phyloP scores from a whole-genome alignment of 2,797 vertebrate species.

The Amniataba percoides region DNA sequence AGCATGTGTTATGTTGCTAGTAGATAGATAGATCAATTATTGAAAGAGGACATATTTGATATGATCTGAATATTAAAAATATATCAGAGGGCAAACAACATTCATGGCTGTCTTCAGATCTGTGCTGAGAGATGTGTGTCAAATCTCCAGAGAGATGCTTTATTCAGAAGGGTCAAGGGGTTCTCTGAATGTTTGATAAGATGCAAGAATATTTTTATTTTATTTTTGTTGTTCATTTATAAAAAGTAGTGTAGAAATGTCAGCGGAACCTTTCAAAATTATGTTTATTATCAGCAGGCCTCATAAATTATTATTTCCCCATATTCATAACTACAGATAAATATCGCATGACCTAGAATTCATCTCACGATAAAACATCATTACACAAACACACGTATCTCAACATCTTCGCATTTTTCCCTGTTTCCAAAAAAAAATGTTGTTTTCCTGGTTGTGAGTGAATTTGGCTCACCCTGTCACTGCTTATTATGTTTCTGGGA shows the following conservation, averaged over 20 bases:
- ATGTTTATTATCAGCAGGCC: constrained; percentile 66
- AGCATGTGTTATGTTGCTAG: constrained; percentile 78
- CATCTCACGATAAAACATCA: constrained; percentile 57
- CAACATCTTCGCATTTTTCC: constrained; percentile 35
- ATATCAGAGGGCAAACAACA: constrained; percentile 84
- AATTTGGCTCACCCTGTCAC: constrained; percentile 59
- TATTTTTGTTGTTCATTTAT: constrained; percentile 68
- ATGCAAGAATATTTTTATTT: constrained; percentile 66
- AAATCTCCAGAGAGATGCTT: constrained; percentile 81
- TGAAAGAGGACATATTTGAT: constrained; percentile 81
- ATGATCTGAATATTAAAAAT: constrained; percentile 85
- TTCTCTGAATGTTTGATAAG: constrained; percentile 77
- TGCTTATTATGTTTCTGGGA: constrained; percentile 66
- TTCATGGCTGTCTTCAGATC: constrained; percentile 79
- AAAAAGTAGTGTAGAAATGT: constrained; percentile 62
- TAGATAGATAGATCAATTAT: constrained; percentile 82
- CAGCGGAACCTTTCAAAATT: constrained; percentile 72
- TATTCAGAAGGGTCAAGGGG: constrained; percentile 81
- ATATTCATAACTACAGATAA: constrained; percentile 76
- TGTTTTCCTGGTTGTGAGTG: constrained; percentile 59
- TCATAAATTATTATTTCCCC: constrained; percentile 69
- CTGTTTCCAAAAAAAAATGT: constrained; percentile 53
- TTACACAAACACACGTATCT: constrained; percentile 54
- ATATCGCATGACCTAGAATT: constrained; percentile 73
- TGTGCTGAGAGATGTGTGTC: constrained; percentile 82